Evolutionary conservation across 2,797 vertebrate species (phyloP).

Genomic region (Lindbergichthys nudifrons): DNA sequence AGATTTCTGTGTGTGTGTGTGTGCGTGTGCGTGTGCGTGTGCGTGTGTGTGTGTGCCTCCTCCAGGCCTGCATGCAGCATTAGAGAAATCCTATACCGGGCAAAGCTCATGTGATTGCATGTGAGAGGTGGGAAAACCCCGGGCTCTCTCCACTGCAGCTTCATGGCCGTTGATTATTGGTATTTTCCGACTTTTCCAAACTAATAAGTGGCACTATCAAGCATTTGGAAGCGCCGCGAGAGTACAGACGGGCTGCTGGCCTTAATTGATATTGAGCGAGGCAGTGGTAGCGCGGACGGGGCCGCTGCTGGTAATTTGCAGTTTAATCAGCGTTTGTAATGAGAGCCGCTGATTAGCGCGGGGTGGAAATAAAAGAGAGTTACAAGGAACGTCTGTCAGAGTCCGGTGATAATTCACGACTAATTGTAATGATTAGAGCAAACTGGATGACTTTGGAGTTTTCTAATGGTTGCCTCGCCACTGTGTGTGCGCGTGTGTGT

Average conservation of each 20-base stretch:
- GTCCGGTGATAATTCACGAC: slow-evolving; percentile 99
- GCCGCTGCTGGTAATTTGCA: slow-evolving; percentile 99
- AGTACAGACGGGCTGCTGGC: slow-evolving; percentile 93
- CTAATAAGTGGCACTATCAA: slow-evolving; percentile 99
- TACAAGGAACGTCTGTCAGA: slow-evolving; percentile 99
- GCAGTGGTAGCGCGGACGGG: slow-evolving; percentile 93
- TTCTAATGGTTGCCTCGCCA: slow-evolving; percentile 82
- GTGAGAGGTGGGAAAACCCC: slow-evolving; percentile 62
- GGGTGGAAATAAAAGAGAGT: slow-evolving; percentile 99
- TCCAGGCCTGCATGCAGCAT: slow-evolving; percentile 33
- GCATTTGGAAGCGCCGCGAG: slow-evolving; percentile 80
- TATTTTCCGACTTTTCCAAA: slow-evolving; percentile 99
- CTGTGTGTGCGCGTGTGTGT: neutral
- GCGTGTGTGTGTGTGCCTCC: neutral
- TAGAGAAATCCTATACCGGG: slow-evolving; percentile 46
- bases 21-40: neutral
- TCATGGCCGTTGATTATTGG: slow-evolving; percentile 95
- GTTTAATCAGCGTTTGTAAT: slow-evolving; percentile 99
- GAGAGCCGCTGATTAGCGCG: slow-evolving; percentile 98
- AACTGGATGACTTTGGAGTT: slow-evolving; percentile 99
- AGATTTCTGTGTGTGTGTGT: neutral
- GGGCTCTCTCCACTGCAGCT: slow-evolving; percentile 64
- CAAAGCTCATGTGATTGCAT: slow-evolving; percentile 58
- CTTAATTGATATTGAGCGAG: slow-evolving; percentile 99
- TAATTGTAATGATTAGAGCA: slow-evolving; percentile 99